Conservation (phyloP, 2,888 invertebrate species). For the Thereva unica region DNA sequence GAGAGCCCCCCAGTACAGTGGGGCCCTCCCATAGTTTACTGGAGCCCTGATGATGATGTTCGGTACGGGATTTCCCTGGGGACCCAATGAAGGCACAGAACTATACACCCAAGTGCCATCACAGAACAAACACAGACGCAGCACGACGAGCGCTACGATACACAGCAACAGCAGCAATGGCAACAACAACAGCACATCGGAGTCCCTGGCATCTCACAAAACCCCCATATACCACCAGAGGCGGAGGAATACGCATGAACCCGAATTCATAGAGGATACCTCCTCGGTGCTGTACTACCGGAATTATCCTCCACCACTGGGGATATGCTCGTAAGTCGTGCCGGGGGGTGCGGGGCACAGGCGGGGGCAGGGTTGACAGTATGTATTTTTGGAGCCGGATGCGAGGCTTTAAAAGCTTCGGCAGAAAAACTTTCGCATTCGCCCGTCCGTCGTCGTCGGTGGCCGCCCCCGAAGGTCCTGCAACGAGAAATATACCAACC, state of each 20-base stretch:
- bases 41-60: slow-evolving; percentile 53
- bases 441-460: too few relatives aligned
- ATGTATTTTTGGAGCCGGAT: neutral
- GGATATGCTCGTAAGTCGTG: slow-evolving; percentile 22
- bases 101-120: slow-evolving; percentile 58
- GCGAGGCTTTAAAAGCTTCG: too few relatives aligned
- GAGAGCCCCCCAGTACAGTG: slow-evolving; percentile 32
- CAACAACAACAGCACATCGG: slow-evolving; percentile 14
- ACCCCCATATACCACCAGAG: slow-evolving; percentile 19
- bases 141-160: slow-evolving; percentile 4
- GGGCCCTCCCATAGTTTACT: slow-evolving; percentile 39
- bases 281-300: slow-evolving; percentile 31
- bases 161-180: neutral
- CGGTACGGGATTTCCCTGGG: slow-evolving; percentile 54
- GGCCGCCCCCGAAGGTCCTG: too few relatives aligned
- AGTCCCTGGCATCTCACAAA: slow-evolving; percentile 21
- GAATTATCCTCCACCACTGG: slow-evolving; percentile 28
- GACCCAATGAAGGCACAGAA: slow-evolving; percentile 47
- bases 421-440: too few relatives aligned
- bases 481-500: slow-evolving; percentile 34
- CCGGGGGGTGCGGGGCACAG: slow-evolving; percentile 25
- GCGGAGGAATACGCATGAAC: slow-evolving; percentile 32
- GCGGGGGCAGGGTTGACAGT: slow-evolving; percentile 6
- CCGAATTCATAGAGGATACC: slow-evolving; percentile 20
- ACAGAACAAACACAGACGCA: slow-evolving; percentile 30